Percentiles rank a stretch among this genome's conserved stretches.
Evolutionary conservation across 1,140 invertebrate species (phyloP).

Genomic region (Agrypnia vestita): DNA sequence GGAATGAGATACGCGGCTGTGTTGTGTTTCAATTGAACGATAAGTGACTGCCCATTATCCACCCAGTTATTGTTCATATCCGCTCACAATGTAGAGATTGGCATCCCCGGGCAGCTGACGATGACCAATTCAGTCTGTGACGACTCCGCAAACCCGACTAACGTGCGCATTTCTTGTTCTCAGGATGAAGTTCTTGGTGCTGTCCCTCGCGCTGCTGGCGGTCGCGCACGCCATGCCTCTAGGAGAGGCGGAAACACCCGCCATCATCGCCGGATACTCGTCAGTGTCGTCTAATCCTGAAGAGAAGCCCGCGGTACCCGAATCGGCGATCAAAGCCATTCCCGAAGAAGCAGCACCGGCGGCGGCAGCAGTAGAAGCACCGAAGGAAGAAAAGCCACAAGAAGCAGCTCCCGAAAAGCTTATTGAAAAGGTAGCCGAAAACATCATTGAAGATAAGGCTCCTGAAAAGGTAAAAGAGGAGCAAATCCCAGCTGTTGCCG

Average conservation of each 20-base stretch:
- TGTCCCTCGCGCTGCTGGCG: constrained; percentile 53
- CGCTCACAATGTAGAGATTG: constrained; percentile 47
- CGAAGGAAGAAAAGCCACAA: not conserved
- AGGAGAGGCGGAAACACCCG: constrained; percentile 42
- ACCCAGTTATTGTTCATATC: constrained; percentile 57
- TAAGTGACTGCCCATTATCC: constrained; percentile 54
- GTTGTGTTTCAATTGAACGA: constrained; percentile 57
- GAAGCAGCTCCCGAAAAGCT: constrained; percentile 15
- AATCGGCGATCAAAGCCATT: constrained; percentile 1
- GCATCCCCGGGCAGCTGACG: constrained; percentile 6
- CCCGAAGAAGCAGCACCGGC: constrained; percentile 2
- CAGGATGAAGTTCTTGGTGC: constrained; percentile 59
- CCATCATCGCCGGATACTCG: constrained; percentile 52
- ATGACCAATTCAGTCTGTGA: constrained; percentile 29
- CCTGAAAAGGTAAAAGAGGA: constrained; percentile 32
- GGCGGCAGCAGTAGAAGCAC: constrained; percentile 17
- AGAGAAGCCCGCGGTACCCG: constrained; percentile 44
- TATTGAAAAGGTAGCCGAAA: not conserved
- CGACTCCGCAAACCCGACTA: constrained; percentile 41
- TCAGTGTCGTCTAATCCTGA: constrained; percentile 48
- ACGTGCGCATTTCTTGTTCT: constrained; percentile 46
- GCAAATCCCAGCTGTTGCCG: constrained; percentile 4
- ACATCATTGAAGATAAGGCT: constrained; percentile 1
- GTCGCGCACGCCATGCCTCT: constrained; percentile 50
- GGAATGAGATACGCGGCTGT: constrained; percentile 29